Evolutionary conservation across 2,888 invertebrate genomes (phyloP).

Genomic region (Eupithecia centaureata): DNA sequence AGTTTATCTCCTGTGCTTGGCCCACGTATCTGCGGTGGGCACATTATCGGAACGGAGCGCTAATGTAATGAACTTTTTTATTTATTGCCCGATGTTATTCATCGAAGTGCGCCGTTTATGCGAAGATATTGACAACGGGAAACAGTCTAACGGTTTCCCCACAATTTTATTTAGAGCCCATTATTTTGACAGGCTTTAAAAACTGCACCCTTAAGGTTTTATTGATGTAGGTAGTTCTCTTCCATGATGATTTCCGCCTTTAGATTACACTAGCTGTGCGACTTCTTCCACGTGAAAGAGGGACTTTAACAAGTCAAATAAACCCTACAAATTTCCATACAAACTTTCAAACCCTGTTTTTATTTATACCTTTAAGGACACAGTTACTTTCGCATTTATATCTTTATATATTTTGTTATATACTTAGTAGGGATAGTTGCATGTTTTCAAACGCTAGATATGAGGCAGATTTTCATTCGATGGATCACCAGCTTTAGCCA

Average conservation of each 20-base stretch:
- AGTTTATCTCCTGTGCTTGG: background rate
- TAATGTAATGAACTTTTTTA: constrained; percentile 70
- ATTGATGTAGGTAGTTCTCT: background rate
- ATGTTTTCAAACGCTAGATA: too few relatives aligned
- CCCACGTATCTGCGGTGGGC: constrained; percentile 58
- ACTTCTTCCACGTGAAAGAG: too few relatives aligned
- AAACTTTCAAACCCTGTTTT: too few relatives aligned
- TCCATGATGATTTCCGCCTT: background rate
- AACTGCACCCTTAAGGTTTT: constrained; percentile 13
- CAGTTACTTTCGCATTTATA: too few relatives aligned
- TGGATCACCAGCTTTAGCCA: background rate
- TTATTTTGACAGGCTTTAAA: constrained; percentile 44
- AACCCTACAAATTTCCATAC: too few relatives aligned
- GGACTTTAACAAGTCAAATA: too few relatives aligned
- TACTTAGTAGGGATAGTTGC: too few relatives aligned
- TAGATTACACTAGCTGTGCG: too few relatives aligned
- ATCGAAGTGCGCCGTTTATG: constrained; percentile 55
- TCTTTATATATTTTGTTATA: too few relatives aligned
- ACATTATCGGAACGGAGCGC: constrained; percentile 69
- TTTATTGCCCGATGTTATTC: constrained; percentile 63
- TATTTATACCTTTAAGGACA: too few relatives aligned
- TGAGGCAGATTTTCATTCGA: too few relatives aligned
- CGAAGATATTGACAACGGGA: constrained; percentile 51
- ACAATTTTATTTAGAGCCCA: constrained; percentile 51
- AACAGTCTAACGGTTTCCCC: constrained; percentile 52